A percentile compares a stretch with the other conserved stretches of the same genome.
Evolutionary conservation across 2,113 vertebrate genomes (phyloP).

Genomic region (Menidia beryllina): DNA sequence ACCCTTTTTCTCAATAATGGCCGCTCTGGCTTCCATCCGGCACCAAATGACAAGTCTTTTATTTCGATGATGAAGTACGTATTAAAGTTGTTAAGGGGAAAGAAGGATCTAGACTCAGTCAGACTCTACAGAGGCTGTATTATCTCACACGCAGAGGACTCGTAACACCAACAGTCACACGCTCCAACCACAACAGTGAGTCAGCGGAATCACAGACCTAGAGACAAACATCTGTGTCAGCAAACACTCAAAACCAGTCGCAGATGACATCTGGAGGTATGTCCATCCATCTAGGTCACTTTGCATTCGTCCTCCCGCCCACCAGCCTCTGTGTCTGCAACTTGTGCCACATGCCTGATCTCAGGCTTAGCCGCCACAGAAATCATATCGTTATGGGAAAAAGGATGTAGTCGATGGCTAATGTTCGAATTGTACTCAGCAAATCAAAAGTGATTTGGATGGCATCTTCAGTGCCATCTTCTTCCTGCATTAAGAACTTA

Average conservation of each 20-base stretch:
- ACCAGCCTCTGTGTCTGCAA: slow-evolving; percentile 10
- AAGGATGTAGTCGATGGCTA: slow-evolving; percentile 48
- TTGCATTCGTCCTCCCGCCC: slow-evolving; percentile 30
- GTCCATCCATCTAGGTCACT: slow-evolving; percentile 53
- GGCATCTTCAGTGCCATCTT: slow-evolving; percentile 37
- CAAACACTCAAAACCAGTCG: slow-evolving; percentile 43
- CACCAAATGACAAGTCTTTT: slow-evolving; percentile 12
- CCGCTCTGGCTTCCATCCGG: slow-evolving; percentile 10
- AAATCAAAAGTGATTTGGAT: slow-evolving; percentile 32
- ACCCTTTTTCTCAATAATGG: slow-evolving; percentile 16
- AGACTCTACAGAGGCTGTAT: slow-evolving; percentile 11
- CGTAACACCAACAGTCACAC: slow-evolving; percentile 59
- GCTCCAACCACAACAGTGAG: slow-evolving; percentile 67
- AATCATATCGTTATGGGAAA: slow-evolving; percentile 20
- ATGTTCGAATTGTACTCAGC: slow-evolving; percentile 35
- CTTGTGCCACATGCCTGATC: slow-evolving; percentile 32
- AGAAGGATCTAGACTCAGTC: neutral
- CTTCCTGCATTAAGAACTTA: slow-evolving; percentile 12
- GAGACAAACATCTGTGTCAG: slow-evolving; percentile 57
- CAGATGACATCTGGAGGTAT: slow-evolving; percentile 42
- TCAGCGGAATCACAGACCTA: slow-evolving; percentile 59
- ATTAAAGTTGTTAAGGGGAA: neutral
- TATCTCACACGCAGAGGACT: slow-evolving; percentile 35
- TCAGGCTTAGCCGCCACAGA: slow-evolving; percentile 12
- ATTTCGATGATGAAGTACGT: slow-evolving; percentile 9